Evolutionary conservation across 1,140 invertebrate genomes (phyloP).

Genomic region (Sminthurides bifidus): DNA sequence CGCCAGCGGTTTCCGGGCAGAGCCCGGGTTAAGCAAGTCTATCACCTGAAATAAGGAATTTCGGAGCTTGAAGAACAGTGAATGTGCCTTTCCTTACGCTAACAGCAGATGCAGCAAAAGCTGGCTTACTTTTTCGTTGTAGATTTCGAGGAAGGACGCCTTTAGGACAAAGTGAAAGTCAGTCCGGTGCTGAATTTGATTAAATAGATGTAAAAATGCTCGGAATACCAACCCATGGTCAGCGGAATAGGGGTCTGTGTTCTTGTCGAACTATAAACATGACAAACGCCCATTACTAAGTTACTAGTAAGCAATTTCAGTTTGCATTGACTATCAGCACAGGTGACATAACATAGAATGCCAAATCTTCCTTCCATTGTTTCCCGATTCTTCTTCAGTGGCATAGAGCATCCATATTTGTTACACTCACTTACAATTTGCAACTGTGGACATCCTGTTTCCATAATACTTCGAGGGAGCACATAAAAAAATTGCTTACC

Average conservation of each 20-base stretch:
- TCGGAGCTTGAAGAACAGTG: background rate
- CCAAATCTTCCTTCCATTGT: too few species aligned
- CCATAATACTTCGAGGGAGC: too few species aligned
- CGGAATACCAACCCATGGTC: constrained; percentile 75
- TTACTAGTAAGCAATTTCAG: too few species aligned
- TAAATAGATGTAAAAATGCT: constrained; percentile 80
- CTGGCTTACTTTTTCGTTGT: constrained; percentile 74
- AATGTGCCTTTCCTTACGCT: background rate
- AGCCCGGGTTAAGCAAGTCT: constrained; percentile 83
- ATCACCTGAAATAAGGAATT: constrained; percentile 55
- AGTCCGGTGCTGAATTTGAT: constrained; percentile 58
- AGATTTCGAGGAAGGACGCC: constrained; percentile 88
- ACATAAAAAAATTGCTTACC: constrained; percentile 42
- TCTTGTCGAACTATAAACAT: constrained; percentile 54
- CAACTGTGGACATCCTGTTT: too few species aligned
- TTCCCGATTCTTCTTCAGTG: too few species aligned
- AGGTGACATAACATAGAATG: too few species aligned
- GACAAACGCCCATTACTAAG: too few species aligned
- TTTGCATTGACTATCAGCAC: too few species aligned
- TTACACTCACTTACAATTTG: too few species aligned
- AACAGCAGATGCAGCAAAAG: background rate
- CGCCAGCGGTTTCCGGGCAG: constrained; percentile 60
- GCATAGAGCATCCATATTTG: too few species aligned
- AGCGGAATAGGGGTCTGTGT: constrained; percentile 48
- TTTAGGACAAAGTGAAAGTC: constrained; percentile 75